These are phyloP conservation scores for Drosophila pandora DNA, from an alignment of 1,140 invertebrate genomes.

Conservation along the genomic window DNA sequence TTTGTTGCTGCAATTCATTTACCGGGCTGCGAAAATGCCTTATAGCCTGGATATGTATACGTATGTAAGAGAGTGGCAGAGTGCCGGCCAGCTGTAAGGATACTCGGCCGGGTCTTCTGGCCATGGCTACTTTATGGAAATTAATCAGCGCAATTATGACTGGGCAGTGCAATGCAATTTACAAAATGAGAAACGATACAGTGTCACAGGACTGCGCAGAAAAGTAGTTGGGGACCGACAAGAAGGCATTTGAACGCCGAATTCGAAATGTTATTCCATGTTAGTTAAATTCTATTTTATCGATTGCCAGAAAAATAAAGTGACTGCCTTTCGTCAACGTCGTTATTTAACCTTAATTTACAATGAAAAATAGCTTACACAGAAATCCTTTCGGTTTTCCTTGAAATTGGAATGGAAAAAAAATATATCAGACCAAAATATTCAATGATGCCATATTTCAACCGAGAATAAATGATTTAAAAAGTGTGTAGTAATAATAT, in stretches of 20 bases:
- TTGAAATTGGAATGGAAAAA: conserved; percentile 48
- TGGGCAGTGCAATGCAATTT: conserved; percentile 67
- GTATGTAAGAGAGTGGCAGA: not conserved
- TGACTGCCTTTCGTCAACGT: conserved; percentile 39
- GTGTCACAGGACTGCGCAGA: conserved; percentile 5
- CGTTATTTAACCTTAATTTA: conserved; percentile 72
- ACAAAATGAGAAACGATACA: conserved; percentile 64
- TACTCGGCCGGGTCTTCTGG: conserved; percentile 16
- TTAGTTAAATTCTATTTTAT: not conserved
- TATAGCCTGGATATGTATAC: conserved; percentile 32
- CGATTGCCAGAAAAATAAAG: conserved; percentile 1
- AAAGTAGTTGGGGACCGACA: not conserved
- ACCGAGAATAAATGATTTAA: no score
- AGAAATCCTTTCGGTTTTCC: conserved; percentile 21
- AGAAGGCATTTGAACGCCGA: conserved; percentile 7
- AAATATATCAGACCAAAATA: no score
- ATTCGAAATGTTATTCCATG: not conserved
- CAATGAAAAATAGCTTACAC: conserved; percentile 55
- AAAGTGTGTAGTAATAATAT: no score
- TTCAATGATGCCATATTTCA: no score
- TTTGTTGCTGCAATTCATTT: conserved; percentile 69
- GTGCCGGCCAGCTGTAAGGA: conserved; percentile 21
- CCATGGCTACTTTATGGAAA: conserved; percentile 68
- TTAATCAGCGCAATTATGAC: conserved; percentile 79
- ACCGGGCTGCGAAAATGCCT: conserved; percentile 25